Percentiles rank a stretch among this genome's conserved stretches.
Conservation (phyloP, 2,797 vertebrate genomes). For the Notolabrus celidotus region DNA sequence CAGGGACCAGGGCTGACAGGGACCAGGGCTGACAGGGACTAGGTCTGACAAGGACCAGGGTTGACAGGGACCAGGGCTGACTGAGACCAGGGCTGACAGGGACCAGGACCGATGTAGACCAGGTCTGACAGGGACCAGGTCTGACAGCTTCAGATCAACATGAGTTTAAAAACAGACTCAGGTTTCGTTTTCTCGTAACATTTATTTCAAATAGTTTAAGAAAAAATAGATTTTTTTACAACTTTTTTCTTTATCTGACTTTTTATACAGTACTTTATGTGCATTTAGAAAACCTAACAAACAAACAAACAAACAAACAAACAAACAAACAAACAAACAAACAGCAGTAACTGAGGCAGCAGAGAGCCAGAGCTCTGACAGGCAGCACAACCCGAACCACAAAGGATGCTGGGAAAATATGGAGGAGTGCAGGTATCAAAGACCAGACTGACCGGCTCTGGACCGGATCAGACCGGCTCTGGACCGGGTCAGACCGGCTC, state of each 20-base stretch:
- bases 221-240: slow-evolving; percentile 80
- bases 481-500: background rate
- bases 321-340: slow-evolving; percentile 44
- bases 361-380: slow-evolving; percentile 29
- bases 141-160: too few relatives aligned
- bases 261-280: slow-evolving; percentile 78
- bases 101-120: too few relatives aligned
- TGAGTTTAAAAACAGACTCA: background rate
- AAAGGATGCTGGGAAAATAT: slow-evolving; percentile 35
- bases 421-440: slow-evolving; percentile 3
- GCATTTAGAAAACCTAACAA: slow-evolving; percentile 62
- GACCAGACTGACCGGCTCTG: background rate
- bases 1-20: too few relatives aligned
- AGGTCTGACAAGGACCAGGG: too few relatives aligned
- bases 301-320: too few relatives aligned
- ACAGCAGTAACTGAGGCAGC: slow-evolving; percentile 57
- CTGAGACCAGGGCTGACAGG: too few relatives aligned
- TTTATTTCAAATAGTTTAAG: slow-evolving; percentile 81
- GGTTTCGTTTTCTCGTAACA: slow-evolving; percentile 70
- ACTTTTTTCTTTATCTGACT: slow-evolving; percentile 63
- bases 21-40: too few relatives aligned
- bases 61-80: too few relatives aligned
- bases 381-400: slow-evolving; percentile 11
- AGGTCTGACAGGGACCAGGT: too few relatives aligned
- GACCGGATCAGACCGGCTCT: background rate